Evolutionary conservation across 2,888 invertebrate genomes (phyloP), one percentile per base, ranked within the genome.

Genomic region (Odontocolon sp.): DNA sequence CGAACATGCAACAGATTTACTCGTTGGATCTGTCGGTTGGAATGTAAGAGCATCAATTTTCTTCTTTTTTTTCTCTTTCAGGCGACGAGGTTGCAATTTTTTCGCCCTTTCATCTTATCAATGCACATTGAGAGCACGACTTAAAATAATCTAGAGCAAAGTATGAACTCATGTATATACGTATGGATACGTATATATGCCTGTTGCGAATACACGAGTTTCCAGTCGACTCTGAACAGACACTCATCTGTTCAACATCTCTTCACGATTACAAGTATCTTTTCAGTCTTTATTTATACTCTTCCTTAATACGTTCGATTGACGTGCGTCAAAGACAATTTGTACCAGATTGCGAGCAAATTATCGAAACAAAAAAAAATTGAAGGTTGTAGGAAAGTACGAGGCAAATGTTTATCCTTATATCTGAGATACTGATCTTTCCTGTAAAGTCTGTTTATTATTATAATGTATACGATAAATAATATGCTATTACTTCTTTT

Each of bases 1-100:
- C 45, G 93, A 94, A 73, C 92, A 93, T 82, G 90, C 92, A 75
- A 82, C 82, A 36, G 93, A 94, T 76, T 92, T 94, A 70, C 92
- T 94, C 82, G 92, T 92, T 11, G 92, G 93, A 82, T 93, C 94
- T 11, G 91, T 94, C 76, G 95, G 94, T 42, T 94, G 94, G 93
- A 96, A 96, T 89, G 96, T 96, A 91, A 95, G 95, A 95, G 86
- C 52, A 75, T 54, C 63, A 71, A 42, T 56, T 45, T 54, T 57
- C 14, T 33, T 54, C 11, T 45, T 50, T n/a, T 50, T 50, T 18
- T 56, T 50, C 33, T 23, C 14, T 68, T 21, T 40, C 33, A 54
- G n/a, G 26, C 2, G 5, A 50, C 6, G 59, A 40, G 3, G 40
- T 1, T 16, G 23, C 40, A 31, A 66, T 67, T 67, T 57, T 72